Percentiles rank a stretch among this genome's conserved stretches.
phyloP scores from a whole-genome alignment of 2,113 vertebrate species.

The Cyphomyrus discorhynchus region DNA sequence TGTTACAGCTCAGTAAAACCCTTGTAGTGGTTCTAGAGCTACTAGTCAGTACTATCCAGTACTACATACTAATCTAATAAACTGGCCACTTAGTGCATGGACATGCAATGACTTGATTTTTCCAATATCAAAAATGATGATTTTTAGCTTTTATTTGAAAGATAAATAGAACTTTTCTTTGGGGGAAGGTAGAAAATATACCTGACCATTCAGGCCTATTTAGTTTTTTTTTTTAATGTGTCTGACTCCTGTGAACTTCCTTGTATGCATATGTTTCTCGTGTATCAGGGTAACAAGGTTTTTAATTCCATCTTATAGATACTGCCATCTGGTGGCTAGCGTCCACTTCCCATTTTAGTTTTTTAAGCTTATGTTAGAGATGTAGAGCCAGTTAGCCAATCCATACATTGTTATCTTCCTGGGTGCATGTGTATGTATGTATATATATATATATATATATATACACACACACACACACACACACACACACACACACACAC shows the following conservation, averaged over 20 bases:
- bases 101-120: not conserved
- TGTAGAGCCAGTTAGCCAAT: not conserved
- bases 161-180: not conserved
- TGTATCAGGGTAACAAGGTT: not conserved
- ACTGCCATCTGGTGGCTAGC: conserved; percentile 9
- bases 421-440: no score
- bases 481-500: no score
- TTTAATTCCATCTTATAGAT: not conserved
- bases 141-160: not conserved
- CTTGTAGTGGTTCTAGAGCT: not conserved
- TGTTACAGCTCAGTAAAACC: not conserved
- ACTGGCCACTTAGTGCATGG: not conserved
- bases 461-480: no score
- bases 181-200: not conserved
- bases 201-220: not conserved
- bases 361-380: not conserved
- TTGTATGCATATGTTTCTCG: not conserved
- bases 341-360: not conserved
- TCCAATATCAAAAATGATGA: not conserved
- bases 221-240: not conserved
- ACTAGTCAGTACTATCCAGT: not conserved
- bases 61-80: not conserved
- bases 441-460: no score
- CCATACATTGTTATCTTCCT: not conserved
- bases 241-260: not conserved